Conservation (phyloP, 2,888 invertebrate genomes). For the Pristionchus exspectatus region DNA sequence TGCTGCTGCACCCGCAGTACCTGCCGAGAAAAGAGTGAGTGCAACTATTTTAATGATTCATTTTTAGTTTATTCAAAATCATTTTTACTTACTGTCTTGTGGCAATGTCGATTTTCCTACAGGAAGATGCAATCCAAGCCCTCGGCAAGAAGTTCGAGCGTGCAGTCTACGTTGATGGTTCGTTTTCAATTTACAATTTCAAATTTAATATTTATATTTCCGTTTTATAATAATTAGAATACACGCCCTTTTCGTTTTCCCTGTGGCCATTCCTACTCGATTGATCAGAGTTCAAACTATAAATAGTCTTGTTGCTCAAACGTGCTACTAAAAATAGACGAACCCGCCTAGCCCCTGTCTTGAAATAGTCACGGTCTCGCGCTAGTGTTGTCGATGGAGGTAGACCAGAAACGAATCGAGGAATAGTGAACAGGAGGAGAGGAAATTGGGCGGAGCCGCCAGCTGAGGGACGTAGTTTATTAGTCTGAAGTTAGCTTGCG, state of each 20-base stretch:
- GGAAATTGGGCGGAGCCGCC: not conserved
- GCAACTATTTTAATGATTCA: not conserved
- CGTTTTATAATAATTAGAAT: not conserved
- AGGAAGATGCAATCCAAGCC: slow-evolving; percentile 61
- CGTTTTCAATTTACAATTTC: slow-evolving; percentile 17
- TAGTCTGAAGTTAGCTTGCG: not conserved
- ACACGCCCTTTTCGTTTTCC: not conserved
- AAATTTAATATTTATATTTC: not conserved
- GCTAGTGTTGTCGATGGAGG: not conserved
- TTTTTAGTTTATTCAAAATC: not conserved
- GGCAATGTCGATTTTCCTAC: not conserved
- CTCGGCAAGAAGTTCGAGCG: slow-evolving; percentile 69
- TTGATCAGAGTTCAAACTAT: not conserved
- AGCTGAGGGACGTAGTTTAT: not conserved
- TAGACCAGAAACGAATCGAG: not conserved
- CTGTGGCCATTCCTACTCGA: not conserved
- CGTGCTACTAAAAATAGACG: not conserved
- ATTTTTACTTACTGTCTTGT: not conserved
- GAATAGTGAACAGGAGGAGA: not conserved
- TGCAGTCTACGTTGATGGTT: slow-evolving; percentile 66
- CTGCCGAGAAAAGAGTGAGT: slow-evolving; percentile 57
- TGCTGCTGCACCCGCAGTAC: slow-evolving; percentile 55
- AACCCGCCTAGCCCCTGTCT: not conserved
- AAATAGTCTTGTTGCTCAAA: not conserved
- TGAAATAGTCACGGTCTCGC: not conserved